These are phyloP conservation scores for Hozukius guyotensis DNA, from an alignment of 2,797 vertebrate species.

Conservation along the genomic window DNA sequence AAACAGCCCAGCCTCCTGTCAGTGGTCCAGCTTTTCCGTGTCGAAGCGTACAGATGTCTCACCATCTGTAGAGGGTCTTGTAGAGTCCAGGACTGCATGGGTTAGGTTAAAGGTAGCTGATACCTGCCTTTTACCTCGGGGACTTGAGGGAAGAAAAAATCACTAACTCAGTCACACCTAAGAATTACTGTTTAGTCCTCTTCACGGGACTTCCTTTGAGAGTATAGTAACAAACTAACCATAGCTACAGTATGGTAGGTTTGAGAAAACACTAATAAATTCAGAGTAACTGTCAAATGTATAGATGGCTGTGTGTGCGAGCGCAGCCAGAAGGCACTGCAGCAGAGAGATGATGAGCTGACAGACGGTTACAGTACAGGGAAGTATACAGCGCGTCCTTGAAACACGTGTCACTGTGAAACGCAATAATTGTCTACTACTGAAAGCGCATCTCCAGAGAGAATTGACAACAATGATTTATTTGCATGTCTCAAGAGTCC, in stretches of 20 bases:
- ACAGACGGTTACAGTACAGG: conserved; percentile 38
- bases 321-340: neutral
- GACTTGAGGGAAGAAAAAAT: neutral
- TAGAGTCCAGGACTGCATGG: conserved; percentile 24
- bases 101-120: conserved; percentile 37
- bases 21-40: conserved; percentile 66
- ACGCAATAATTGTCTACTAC: conserved; percentile 58
- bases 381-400: conserved; percentile 55
- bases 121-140: conserved; percentile 3
- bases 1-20: conserved; percentile 65
- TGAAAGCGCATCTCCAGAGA: conserved; percentile 28
- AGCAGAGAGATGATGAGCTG: conserved; percentile 24
- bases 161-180: neutral
- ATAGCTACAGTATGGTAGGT: neutral
- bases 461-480: conserved; percentile 68
- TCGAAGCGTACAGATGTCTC: conserved; percentile 70
- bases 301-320: neutral
- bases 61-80: conserved; percentile 68
- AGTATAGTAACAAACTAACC: neutral
- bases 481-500: conserved; percentile 51
- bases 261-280: conserved; percentile 9
- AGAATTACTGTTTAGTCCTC: neutral
- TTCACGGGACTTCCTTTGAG: neutral
- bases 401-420: conserved; percentile 52
- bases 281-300: conserved; percentile 20